A percentile compares a stretch with the other conserved stretches of the same genome.
phyloP scores from a whole-genome alignment of 2,113 vertebrate genomes.

The Rhabdomys dilectus region DNA sequence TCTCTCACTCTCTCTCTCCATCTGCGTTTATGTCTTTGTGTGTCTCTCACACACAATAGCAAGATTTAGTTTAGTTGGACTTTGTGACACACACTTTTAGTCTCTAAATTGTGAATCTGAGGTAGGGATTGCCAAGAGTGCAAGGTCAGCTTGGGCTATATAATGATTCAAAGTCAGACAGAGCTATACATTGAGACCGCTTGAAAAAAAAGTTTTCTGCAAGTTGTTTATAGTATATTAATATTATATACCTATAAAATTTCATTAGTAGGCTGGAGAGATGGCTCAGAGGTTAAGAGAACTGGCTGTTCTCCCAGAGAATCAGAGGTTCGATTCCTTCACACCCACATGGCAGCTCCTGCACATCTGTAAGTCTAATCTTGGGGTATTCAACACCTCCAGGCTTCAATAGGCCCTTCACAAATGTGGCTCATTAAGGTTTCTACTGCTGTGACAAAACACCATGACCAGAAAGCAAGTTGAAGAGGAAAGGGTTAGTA shows the following conservation, averaged over 20 bases:
- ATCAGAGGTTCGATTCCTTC: neutral
- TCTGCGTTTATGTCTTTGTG: too few relatives aligned
- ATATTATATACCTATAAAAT: neutral
- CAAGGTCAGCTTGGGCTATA: neutral
- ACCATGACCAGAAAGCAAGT: too few relatives aligned
- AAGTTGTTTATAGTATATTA: slow-evolving; percentile 2
- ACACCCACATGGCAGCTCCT: neutral
- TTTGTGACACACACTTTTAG: neutral
- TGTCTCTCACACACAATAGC: neutral
- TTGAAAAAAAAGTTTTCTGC: neutral
- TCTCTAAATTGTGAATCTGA: neutral
- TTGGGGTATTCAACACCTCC: neutral
- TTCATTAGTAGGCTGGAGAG: neutral
- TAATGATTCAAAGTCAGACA: neutral
- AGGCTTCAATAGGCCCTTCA: neutral
- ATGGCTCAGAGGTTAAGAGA: neutral
- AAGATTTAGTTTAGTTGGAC: neutral
- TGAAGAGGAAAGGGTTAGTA: too few relatives aligned
- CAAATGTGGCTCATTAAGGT: neutral
- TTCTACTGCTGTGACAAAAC: too few relatives aligned
- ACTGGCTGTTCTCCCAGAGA: neutral
- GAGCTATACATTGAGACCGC: neutral
- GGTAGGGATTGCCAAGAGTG: neutral
- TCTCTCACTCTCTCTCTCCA: neutral
- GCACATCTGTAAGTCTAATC: neutral